Evolutionary conservation across 2,113 vertebrate genomes (phyloP).

Genomic region (Stercorarius parasiticus): DNA sequence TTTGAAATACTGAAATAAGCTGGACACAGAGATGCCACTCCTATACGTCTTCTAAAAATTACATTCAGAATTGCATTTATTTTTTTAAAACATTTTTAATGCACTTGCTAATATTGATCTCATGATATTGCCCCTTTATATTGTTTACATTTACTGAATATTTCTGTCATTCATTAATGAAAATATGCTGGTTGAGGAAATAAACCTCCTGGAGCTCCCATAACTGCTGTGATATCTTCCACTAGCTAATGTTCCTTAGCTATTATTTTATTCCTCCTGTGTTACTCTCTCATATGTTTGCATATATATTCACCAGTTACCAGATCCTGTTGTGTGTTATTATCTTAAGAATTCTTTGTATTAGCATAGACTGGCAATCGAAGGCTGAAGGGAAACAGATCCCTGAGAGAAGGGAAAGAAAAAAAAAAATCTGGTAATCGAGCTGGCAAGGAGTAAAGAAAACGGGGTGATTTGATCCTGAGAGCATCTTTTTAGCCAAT

Average conservation of each 20-base stretch:
- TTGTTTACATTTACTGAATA: not conserved
- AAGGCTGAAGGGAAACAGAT: not conserved
- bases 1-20: not conserved
- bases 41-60: not conserved
- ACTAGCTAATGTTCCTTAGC: not conserved
- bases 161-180: not conserved
- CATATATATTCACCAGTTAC: not conserved
- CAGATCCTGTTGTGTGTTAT: not conserved
- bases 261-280: not conserved
- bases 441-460: not conserved
- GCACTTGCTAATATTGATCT: not conserved
- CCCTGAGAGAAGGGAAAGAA: not conserved
- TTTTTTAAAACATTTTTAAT: not conserved
- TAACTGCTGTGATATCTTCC: not conserved
- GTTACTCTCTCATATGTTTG: not conserved
- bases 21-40: not conserved
- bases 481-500: conserved; percentile 12
- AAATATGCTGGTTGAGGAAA: not conserved
- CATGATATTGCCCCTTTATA: not conserved
- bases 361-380: not conserved
- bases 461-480: not conserved
- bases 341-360: not conserved
- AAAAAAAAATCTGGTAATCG: not conserved
- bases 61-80: not conserved
- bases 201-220: not conserved